These are phyloP conservation scores for Ataeniobius toweri DNA, from an alignment of 2,797 vertebrate genomes.

Conservation along the genomic window DNA sequence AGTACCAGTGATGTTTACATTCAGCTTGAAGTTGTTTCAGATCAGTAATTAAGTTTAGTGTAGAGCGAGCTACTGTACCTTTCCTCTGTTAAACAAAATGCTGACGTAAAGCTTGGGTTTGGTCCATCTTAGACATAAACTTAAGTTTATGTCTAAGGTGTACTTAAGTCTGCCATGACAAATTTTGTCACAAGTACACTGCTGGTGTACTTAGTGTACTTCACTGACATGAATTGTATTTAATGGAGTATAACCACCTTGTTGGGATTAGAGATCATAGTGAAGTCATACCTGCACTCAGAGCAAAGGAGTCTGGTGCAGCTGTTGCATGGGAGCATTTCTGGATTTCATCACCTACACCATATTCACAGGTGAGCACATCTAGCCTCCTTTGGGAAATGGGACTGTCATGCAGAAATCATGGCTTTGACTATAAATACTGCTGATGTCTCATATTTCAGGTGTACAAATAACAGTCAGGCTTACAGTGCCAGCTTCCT, in stretches of 20 bases:
- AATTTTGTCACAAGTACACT: too few relatives aligned
- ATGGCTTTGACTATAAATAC: slow-evolving; percentile 60
- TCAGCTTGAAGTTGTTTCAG: too few relatives aligned
- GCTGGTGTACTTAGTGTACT: not conserved
- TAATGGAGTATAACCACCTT: slow-evolving; percentile 16
- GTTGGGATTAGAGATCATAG: slow-evolving; percentile 17
- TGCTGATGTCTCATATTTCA: slow-evolving; percentile 70
- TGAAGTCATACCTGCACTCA: slow-evolving; percentile 53
- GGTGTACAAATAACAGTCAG: slow-evolving; percentile 62
- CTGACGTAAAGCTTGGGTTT: too few relatives aligned
- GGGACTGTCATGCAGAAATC: slow-evolving; percentile 59
- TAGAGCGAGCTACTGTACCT: too few relatives aligned
- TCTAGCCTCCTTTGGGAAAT: slow-evolving; percentile 52
- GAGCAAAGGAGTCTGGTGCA: slow-evolving; percentile 21
- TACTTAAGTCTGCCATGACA: too few relatives aligned
- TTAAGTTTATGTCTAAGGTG: too few relatives aligned
- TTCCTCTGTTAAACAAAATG: too few relatives aligned
- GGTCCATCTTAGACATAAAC: too few relatives aligned
- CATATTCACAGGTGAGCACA: slow-evolving; percentile 34
- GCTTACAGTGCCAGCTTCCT: slow-evolving; percentile 49
- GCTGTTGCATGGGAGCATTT: slow-evolving; percentile 41
- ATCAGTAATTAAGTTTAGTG: too few relatives aligned
- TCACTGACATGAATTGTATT: slow-evolving; percentile 1
- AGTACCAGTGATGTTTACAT: too few relatives aligned
- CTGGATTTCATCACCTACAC: slow-evolving; percentile 44